Evolutionary conservation across 2,113 vertebrate genomes (phyloP), one percentile per base, ranked within the genome.

Genomic region (Mustelus asterias): DNA sequence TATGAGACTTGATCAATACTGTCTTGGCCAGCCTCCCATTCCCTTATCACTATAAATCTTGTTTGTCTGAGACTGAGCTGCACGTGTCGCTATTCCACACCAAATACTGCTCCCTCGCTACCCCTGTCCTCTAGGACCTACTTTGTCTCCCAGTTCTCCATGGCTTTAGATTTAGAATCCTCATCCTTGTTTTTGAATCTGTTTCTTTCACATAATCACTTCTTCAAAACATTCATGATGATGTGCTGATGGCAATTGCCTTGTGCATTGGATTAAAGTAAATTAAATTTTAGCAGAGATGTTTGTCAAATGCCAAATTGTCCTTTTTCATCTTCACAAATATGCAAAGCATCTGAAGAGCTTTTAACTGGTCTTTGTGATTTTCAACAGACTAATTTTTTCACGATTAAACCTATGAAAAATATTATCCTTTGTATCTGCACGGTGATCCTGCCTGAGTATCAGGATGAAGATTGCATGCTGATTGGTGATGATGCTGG

Each of bases 401-500:
- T 97, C 93, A 78, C 97, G 96, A 97, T 98, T 96, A 98, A 97
- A 95, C 97, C 97, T 26, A 96, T 97, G 97, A 97, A 98, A 96
- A 97, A 98, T 58, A 96, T 96, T 69, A 96, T 98, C 44, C 96
- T 97, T 24, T 98, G 97, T 41, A 96, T 98, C 96, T 98, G 96
- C 44, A 96, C 96, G 0, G 97, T 97, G 54, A 96, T 97, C 7
- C 0, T 69, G 0, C 16, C 97, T 9, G 96, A 97, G 72, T 95
- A 97, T 1, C 37, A 96, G 65, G 90, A 96, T 96, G 96, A 96
- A 76, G 97, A 98, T 67, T 97, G 97, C 54, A 96, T 98, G 83
- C 96, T 98, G 90, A 95, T 98, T 83, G 98, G 98, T 90, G 98
- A 98, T 95, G 97, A 98, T 37, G 97, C 97, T 18, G 98, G 98